These are phyloP conservation scores for Callopanchax toddi DNA, from an alignment of 2,113 vertebrate genomes.

Conservation along the genomic window DNA sequence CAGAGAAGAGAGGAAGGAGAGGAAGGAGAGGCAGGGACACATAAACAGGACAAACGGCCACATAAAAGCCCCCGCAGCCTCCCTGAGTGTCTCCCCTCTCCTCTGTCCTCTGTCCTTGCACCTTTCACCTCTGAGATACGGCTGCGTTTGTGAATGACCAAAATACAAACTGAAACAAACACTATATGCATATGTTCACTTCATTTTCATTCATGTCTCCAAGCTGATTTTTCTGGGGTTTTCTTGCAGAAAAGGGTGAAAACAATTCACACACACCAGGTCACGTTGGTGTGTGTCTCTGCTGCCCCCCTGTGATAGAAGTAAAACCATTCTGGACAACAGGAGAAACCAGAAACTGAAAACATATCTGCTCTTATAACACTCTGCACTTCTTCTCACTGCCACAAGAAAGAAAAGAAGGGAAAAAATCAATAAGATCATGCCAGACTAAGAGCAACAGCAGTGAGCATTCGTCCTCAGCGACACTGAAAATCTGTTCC, in stretches of 20 bases:
- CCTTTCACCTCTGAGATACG: constrained; percentile 11
- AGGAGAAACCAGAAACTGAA: neutral
- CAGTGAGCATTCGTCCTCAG: constrained; percentile 3
- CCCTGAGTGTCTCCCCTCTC: constrained; percentile 3
- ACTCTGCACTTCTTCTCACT: neutral
- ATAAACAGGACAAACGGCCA: constrained; percentile 84
- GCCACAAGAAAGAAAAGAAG: neutral
- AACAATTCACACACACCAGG: neutral
- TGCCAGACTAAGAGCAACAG: no score
- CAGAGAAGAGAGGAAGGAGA: constrained; percentile 52
- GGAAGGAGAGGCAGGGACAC: constrained; percentile 73
- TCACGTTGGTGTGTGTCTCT: constrained; percentile 25
- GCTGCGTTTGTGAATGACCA: constrained; percentile 26
- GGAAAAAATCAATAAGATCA: neutral
- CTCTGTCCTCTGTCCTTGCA: neutral
- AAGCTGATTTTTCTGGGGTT: neutral
- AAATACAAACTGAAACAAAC: constrained; percentile 4
- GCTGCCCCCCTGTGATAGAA: constrained; percentile 57
- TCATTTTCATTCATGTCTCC: constrained; percentile 40
- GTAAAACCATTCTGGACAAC: neutral
- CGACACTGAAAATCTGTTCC: constrained; percentile 3
- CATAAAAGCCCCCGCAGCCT: constrained; percentile 78
- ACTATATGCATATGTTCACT: constrained; percentile 7
- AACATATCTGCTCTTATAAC: neutral
- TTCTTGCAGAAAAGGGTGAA: constrained; percentile 2